These are phyloP conservation scores for Tetramorium alpestre DNA, from an alignment of 1,140 invertebrate species.

Conservation along the genomic window DNA sequence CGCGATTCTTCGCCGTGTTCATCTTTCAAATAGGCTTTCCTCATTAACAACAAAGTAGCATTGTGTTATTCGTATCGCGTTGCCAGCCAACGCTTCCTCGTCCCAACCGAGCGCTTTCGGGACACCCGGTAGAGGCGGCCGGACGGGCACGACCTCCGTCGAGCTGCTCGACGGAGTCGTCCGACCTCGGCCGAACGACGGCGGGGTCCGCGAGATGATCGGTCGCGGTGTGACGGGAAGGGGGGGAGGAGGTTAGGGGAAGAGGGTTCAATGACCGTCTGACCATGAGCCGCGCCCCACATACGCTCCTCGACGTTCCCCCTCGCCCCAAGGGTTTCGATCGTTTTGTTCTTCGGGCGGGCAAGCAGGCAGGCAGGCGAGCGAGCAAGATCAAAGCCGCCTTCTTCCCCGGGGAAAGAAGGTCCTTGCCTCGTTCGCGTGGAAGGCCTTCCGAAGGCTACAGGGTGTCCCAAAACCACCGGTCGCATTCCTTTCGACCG, in stretches of 20 bases:
- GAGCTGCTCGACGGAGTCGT: conserved; percentile 66
- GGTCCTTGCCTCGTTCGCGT: conserved; percentile 67
- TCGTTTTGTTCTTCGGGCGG: conserved; percentile 66
- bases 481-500: background rate
- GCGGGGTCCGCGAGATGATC: conserved; percentile 67
- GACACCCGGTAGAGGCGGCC: conserved; percentile 58
- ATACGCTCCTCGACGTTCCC: conserved; percentile 62
- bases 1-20: background rate
- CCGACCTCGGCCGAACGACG: conserved; percentile 73
- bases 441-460: conserved; percentile 59
- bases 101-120: background rate
- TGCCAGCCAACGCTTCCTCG: too few relatives aligned
- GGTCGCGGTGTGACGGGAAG: conserved; percentile 60
- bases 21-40: background rate
- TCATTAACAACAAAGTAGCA: background rate
- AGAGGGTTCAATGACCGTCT: conserved; percentile 82
- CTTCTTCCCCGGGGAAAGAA: conserved; percentile 65
- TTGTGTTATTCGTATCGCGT: background rate
- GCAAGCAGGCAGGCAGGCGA: background rate
- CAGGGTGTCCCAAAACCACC: conserved; percentile 7
- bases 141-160: conserved; percentile 63
- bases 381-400: conserved; percentile 76
- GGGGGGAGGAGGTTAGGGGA: conserved; percentile 42
- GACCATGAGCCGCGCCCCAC: conserved; percentile 84
- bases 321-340: conserved; percentile 63